Base-by-base conservation (phyloP, 2,888 invertebrate genomes). In the Ashinkailepas kermadecensis region DNA sequence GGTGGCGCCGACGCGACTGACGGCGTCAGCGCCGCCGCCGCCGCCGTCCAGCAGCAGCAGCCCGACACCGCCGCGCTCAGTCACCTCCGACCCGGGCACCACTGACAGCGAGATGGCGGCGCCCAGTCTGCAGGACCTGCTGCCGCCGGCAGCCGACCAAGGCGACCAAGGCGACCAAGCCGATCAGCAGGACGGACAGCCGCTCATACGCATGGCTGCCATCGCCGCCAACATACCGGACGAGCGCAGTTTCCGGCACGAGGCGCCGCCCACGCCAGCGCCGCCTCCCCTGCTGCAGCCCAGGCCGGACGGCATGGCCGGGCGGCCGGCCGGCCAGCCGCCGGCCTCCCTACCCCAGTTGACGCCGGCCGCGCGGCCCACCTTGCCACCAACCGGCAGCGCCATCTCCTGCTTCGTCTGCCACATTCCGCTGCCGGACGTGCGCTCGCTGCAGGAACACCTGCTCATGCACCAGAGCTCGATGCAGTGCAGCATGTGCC, bases 401-500 rank as follows among this genome's bases (percentile, higher is more conserved):
- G 12, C 59, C 23, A 23, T 79, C 13, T 25, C 58, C 12, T 79
- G 79, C 58, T 79, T 79, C 58, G 79, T 79, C 23, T 79, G 79
- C 25, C 58, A 59, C 7, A 6, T 59, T 13, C 58, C 58, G 23
- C 15, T 79, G 57, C 58, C 79, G 58, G n/a, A 25, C 79, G 79
- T 79, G 79, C n/a, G 58, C 15, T 11, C 79, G 23, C 25, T 79
- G 58, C 79, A 79, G 58, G 79, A 58, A 18, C 79, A 79, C 58
- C 58, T 79, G 79, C 23, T 58, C 21, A 59, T 58, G 9, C 58
- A 57, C 23, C 79, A 79, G 57, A 57, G 18, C 58, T 23, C 58
- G 58, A 23, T 79, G 23, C 79, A 79, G 79, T 79, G 79, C 79
- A 59, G 58, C 79, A 79, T 79, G 79, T 79, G 79, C 18, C 79